Base-by-base conservation (phyloP, 2,113 vertebrate genomes). In the Hypanus sabinus region DNA sequence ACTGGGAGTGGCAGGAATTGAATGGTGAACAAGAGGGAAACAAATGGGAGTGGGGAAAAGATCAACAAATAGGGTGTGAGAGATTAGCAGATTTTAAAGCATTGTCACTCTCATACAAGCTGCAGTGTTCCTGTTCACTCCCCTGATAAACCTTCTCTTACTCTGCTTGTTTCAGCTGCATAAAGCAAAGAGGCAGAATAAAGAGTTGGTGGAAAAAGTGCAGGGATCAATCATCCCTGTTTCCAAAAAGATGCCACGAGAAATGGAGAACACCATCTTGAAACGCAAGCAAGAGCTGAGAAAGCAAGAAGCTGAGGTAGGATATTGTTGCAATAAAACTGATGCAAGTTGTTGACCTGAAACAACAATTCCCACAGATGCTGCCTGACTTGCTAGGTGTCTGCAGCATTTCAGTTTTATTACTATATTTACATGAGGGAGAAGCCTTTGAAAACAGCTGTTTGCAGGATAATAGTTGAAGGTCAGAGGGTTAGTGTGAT, bases 241-340 rank as follows among this genome's bases (percentile, higher is more conserved):
- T 94, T 97, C 97, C 18, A 98, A 97, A 94, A 97, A 97, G 24
- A 94, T 95, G 57, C 94, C 95, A 55, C 96, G 96, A 94, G 95
- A 94, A 0, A 95, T 95, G 20, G 87, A 97, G 94, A 96, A 97
- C 95, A 95, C 95, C 94, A 94, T 94, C 0, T 97, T 97, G 94
- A 95, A 94, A 27, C 97, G 96, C 94, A 96, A 95, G 94, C 94
- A 95, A 30, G 95, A 97, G 94, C 96, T 96, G 94, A 97, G 96
- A 95, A 96, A 97, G 95, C 97, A 94, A 94, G 97, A 98, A 95
- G 97, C 96, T 94, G 96, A 98, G 97, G 98, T 99, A 95, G 57
- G 33, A 12, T 27, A 55, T 57, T 46, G 20, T 14, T 57, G 14
- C 55, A 60, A 30, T 71, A 4, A 22, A 71, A 71, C 18, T 68